These are phyloP conservation scores for Agrypnia vestita DNA, from an alignment of 1,140 invertebrate genomes.

Conservation along the genomic window DNA sequence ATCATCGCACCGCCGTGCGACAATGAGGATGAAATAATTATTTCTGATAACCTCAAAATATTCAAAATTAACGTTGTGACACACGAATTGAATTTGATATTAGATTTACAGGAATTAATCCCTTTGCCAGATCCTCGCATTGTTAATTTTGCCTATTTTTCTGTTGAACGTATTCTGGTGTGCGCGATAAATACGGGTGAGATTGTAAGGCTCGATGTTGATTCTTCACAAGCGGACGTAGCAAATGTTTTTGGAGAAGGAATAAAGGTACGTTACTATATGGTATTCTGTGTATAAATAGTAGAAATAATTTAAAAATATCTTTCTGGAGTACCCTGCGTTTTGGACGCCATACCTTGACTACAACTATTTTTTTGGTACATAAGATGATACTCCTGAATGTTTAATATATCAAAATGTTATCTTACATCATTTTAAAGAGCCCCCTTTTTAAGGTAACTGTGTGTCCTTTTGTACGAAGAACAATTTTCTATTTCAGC, in stretches of 20 bases:
- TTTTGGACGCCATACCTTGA: not conserved
- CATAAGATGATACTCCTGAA: no score
- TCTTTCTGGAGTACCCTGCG: constrained; percentile 18
- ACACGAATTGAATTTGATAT: constrained; percentile 64
- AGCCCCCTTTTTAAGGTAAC: not conserved
- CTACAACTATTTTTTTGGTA: not conserved
- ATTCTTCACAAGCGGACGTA: constrained; percentile 62
- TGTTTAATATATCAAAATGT: not conserved
- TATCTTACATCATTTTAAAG: constrained; percentile 42
- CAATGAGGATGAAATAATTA: constrained; percentile 64
- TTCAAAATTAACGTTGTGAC: constrained; percentile 62
- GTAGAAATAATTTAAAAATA: constrained; percentile 2
- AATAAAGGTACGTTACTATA: constrained; percentile 65
- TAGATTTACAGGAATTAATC: constrained; percentile 63
- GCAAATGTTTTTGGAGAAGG: constrained; percentile 65
- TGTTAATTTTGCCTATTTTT: constrained; percentile 66
- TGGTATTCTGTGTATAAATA: not conserved
- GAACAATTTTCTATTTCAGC: no score
- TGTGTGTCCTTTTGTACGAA: no score
- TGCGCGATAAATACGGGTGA: constrained; percentile 67
- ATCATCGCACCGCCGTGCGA: constrained; percentile 62
- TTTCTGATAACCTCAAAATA: constrained; percentile 67
- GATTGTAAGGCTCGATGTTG: constrained; percentile 63
- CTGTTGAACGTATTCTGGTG: constrained; percentile 64
- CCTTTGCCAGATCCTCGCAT: constrained; percentile 62